phyloP scores from a whole-genome alignment of 2,888 invertebrate genomes.

The Acanthosepion lycidas region DNA sequence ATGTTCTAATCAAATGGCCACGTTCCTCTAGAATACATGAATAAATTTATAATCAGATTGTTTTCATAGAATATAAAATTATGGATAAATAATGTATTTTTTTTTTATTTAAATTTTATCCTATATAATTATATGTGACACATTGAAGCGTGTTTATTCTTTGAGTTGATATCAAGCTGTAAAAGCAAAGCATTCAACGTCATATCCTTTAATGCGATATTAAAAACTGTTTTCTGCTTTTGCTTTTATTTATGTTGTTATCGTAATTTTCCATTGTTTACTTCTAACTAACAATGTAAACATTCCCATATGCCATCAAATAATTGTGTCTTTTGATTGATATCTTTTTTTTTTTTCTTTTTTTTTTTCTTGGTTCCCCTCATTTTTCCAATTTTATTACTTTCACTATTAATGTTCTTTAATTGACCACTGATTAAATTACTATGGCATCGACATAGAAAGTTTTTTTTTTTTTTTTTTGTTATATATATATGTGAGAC shows the following conservation, averaged over 20 bases:
- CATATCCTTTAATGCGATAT: background rate
- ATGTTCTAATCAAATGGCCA: no score
- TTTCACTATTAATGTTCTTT: background rate
- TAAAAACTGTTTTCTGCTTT: background rate
- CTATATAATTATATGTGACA: background rate
- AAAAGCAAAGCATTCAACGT: background rate
- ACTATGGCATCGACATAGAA: constrained; percentile 10
- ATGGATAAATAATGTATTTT: no score
- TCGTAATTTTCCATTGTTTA: background rate
- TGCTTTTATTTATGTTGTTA: background rate
- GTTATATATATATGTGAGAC: background rate
- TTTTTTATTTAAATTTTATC: background rate
- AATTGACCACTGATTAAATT: background rate
- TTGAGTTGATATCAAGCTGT: background rate
- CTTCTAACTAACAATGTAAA: background rate
- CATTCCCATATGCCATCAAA: constrained; percentile 1
- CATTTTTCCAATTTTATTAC: background rate
- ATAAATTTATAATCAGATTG: no score
- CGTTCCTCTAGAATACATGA: no score
- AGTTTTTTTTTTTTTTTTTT: background rate
- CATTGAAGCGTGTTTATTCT: background rate
- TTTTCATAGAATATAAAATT: no score
- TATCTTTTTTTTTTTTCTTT: background rate
- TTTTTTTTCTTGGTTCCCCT: background rate
- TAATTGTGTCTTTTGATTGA: background rate